A percentile compares a stretch with the other conserved stretches of the same genome.
phyloP scores from a whole-genome alignment of 2,797 vertebrate species.

The Danio albolineatus region DNA sequence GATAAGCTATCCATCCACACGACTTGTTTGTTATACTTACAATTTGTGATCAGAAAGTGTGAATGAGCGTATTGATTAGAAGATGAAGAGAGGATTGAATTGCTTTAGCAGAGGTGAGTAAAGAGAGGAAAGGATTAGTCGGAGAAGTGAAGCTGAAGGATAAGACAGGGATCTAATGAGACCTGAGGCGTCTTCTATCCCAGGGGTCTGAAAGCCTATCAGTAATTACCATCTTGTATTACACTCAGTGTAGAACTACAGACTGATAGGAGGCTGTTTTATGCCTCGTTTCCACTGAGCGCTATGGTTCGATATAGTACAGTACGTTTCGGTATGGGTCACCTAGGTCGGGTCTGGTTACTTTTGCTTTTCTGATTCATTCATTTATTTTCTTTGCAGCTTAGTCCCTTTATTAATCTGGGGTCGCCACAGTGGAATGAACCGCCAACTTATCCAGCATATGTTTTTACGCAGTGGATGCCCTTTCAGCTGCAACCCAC shows the following conservation, averaged over 20 bases:
- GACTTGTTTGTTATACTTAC: not conserved
- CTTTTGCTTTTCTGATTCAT: not conserved
- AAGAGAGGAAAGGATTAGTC: constrained; percentile 49
- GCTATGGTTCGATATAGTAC: too few relatives aligned
- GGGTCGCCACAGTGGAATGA: too few relatives aligned
- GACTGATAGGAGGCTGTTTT: not conserved
- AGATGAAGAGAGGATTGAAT: constrained; percentile 39
- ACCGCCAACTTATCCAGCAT: too few relatives aligned
- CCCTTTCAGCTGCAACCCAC: too few relatives aligned
- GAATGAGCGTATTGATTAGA: constrained; percentile 49
- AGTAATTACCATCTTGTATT: constrained; percentile 59
- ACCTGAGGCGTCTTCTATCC: constrained; percentile 57
- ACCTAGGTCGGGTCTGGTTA: not conserved
- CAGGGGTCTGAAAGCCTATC: constrained; percentile 42
- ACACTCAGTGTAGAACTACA: constrained; percentile 20
- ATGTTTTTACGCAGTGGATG: too few relatives aligned
- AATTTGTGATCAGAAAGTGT: constrained; percentile 25
- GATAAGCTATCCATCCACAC: not conserved
- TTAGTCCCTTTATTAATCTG: too few relatives aligned
- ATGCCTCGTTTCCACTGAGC: not conserved
- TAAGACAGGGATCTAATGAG: constrained; percentile 55
- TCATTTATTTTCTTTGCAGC: too few relatives aligned
- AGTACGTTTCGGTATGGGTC: too few relatives aligned
- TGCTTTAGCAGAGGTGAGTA: constrained; percentile 33
- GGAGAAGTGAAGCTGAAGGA: constrained; percentile 39